Base-by-base conservation (phyloP, 2,888 invertebrate genomes). In the Danaus chrysippus region DNA sequence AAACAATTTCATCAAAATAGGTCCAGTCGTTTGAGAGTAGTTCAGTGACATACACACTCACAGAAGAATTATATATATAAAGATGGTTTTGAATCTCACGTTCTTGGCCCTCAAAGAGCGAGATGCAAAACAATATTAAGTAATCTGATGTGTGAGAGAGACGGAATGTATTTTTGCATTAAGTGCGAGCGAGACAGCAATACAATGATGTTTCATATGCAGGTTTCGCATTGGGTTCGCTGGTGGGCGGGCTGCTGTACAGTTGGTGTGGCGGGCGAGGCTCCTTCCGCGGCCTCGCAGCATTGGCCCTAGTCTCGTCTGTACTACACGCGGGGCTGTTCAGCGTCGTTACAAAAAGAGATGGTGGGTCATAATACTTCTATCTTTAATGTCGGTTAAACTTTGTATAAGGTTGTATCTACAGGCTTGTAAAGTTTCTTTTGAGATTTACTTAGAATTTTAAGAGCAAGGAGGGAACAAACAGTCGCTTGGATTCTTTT, bases 211-310 rank as follows among this genome's bases (percentile, higher is more conserved):
- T 3, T n/a, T 9, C n/a, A 23, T 10, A 54, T 12, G 2, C 11
- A 94, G 96, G 96, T 12, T 96, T 94, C 76, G 94, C 96, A 0
- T 79, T 96, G 56, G 96, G 96, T 0, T 95, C 95, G 43, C 78
- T 96, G 0, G 75, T 94, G 3, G 96, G 96, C 1, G 96, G 96
- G 0, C 83, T 93, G 64, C 77, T 95, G 54, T 95, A 95, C 77
- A 92, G 92, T 60, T 82, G 88, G 64, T 75, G 92, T 12, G 95
- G 95, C 0, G 96, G 95, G 0, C 75, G 87, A 0, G 69, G 72
- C 1, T 71, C 89, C 2, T 91, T 91, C 81, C 73, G 82, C 0
- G 62, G 76, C n/a, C 70, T 91, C 42, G 79, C 84, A 0, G 75
- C 59, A 0, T 64, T 72, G 0, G 91, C 88, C 0, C 64, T 73